Conservation (phyloP, 2,797 vertebrate genomes). For the Paramormyrops hopkinsi region DNA sequence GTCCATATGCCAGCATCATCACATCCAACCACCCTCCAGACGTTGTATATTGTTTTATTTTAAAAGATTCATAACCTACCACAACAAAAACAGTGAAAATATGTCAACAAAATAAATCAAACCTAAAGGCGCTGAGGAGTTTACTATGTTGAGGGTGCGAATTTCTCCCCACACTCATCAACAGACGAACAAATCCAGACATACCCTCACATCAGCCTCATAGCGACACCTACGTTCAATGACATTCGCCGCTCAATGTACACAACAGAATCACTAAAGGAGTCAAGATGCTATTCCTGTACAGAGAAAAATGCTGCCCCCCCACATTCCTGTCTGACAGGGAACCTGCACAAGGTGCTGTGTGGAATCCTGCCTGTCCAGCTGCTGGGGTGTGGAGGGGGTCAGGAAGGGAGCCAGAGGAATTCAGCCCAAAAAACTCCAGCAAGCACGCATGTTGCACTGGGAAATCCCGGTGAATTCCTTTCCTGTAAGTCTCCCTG, state of each 20-base stretch:
- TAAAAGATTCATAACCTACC: not conserved
- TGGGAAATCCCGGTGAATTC: not conserved
- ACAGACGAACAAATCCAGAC: not conserved
- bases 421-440: not conserved
- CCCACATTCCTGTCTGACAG: constrained; percentile 32
- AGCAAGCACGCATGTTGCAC: not conserved
- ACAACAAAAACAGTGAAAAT: not conserved
- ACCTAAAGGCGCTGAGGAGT: not conserved
- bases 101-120: not conserved
- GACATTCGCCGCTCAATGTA: not conserved
- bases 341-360: constrained; percentile 17
- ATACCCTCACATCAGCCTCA: not conserved
- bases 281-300: no score
- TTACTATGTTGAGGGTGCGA: not conserved
- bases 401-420: not conserved
- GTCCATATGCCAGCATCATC: not conserved
- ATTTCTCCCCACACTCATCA: not conserved
- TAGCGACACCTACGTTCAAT: not conserved
- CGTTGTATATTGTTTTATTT: not conserved
- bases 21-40: not conserved
- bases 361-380: constrained; percentile 32
- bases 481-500: not conserved
- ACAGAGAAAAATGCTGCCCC: not conserved
- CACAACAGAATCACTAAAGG: not conserved
- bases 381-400: not conserved